Percentiles rank a stretch among this genome's conserved stretches.
Conservation (phyloP, 1,140 invertebrate species). For the Pogonomyrmex californicus region DNA sequence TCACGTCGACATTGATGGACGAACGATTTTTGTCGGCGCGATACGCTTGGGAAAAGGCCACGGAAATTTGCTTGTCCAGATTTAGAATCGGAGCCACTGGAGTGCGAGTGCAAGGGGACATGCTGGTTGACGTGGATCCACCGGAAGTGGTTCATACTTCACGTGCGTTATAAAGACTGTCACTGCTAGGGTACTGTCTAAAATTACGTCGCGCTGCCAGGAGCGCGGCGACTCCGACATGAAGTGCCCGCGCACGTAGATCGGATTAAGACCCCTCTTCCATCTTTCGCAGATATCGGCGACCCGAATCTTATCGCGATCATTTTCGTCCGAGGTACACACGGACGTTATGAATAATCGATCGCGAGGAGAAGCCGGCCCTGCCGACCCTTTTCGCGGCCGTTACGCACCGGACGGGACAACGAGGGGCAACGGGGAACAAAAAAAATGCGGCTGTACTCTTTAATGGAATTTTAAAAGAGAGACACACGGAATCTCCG, state of each 20-base stretch:
- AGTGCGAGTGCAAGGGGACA: conserved; percentile 75
- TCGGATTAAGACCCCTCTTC: neutral
- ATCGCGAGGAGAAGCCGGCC: conserved; percentile 2
- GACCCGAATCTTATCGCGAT: neutral
- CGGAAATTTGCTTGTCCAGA: conserved; percentile 75
- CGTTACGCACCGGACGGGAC: conserved; percentile 45
- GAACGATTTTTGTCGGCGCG: conserved; percentile 30
- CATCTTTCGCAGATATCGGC: neutral
- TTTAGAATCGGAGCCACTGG: conserved; percentile 77
- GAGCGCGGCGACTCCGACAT: conserved; percentile 61
- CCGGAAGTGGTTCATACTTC: conserved; percentile 79
- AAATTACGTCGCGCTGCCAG: conserved; percentile 73
- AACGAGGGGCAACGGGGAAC: conserved; percentile 65
- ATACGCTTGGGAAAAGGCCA: conserved; percentile 71
- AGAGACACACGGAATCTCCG: conserved; percentile 63
- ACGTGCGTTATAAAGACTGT: conserved; percentile 78
- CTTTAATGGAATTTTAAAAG: conserved; percentile 78
- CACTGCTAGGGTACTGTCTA: conserved; percentile 77
- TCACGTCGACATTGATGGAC: neutral
- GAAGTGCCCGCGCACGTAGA: conserved; percentile 42
- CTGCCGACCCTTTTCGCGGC: conserved; percentile 33
- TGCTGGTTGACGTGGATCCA: conserved; percentile 76
- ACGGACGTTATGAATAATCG: conserved; percentile 31
- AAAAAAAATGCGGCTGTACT: conserved; percentile 65
- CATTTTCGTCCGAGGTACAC: neutral